Base-by-base conservation (phyloP, 1,140 invertebrate genomes). In the Zaprionus ghesquierei region DNA sequence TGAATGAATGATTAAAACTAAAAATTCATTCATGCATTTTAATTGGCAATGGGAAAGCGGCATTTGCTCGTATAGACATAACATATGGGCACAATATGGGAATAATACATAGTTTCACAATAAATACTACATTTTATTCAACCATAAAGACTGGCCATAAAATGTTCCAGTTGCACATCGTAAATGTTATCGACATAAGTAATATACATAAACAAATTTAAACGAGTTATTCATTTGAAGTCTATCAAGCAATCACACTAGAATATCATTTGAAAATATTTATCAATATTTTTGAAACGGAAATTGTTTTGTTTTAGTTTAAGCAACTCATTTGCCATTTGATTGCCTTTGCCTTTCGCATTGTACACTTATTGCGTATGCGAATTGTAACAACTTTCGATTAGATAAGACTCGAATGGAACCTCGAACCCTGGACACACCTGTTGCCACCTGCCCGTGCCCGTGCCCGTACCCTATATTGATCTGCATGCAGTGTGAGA, bases 1-100 rank as follows among this genome's bases (percentile, higher is more conserved):
- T 22, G 18, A 46, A 46, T 46, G 3, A 20, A 46, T 22, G 18
- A 46, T 20, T 46, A 2, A 20, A 46, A 1, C 18, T 46, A 0
- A 79, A 62, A 59, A 63, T 41, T 58, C 56, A 78, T 73, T 78
- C 76, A 78, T 62, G 61, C 46, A 64, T 76, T 80, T 81, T 77
- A 80, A 80, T 80, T 77, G 72, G 44, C 77, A 49, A 75, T 79
- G 63, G 64, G 53, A 76, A 76, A 27, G 31, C 5, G 66, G 50
- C 49, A 44, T 29, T 29, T 29, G 27, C 27, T 29, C 3, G 5
- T 29, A 29, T 61, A 50, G 20, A 49, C 56, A 15, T 59, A 76
- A 50, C 78, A 81, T 60, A 22, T 81, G 78, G 46, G 10, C 49
- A 44, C 79, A 81, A 81, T 73, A 51, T 75, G 72, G 23, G 13